Conservation (phyloP, 2,888 invertebrate species). For the Eubasilissa splendida region DNA sequence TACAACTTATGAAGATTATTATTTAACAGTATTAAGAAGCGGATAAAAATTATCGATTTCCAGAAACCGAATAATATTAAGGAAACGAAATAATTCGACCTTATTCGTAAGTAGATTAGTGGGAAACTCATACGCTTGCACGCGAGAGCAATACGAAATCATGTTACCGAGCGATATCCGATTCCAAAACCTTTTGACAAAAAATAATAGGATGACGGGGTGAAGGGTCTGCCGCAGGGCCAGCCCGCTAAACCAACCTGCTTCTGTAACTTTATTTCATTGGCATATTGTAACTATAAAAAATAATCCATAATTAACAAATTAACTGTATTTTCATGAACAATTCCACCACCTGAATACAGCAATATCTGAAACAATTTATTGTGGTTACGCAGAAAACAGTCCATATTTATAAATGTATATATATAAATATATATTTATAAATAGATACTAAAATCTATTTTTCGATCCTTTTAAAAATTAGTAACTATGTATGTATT, state of each 20-base stretch:
- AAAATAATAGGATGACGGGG: conserved; percentile 52
- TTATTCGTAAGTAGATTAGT: conserved; percentile 38
- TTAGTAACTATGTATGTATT: too few relatives aligned
- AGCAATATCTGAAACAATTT: too few relatives aligned
- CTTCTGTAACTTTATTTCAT: neutral
- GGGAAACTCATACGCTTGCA: conserved; percentile 14
- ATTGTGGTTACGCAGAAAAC: too few relatives aligned
- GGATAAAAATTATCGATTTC: conserved; percentile 29
- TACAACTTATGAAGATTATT: conserved; percentile 20
- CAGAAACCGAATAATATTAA: neutral
- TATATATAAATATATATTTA: too few relatives aligned
- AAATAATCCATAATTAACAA: too few relatives aligned
- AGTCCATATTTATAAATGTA: too few relatives aligned
- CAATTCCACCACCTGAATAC: too few relatives aligned
- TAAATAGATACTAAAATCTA: too few relatives aligned
- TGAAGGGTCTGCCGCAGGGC: conserved; percentile 27
- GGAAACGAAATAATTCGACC: conserved; percentile 38
- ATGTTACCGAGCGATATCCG: conserved; percentile 39
- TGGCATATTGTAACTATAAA: too few relatives aligned
- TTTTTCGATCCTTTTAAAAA: too few relatives aligned
- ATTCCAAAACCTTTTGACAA: conserved; percentile 45
- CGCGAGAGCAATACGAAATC: conserved; percentile 30
- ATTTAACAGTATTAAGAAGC: neutral
- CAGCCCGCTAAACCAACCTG: neutral
- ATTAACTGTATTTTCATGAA: too few relatives aligned